Evolutionary conservation across 1,140 invertebrate genomes (phyloP).

Genomic region (Grapholita molesta): DNA sequence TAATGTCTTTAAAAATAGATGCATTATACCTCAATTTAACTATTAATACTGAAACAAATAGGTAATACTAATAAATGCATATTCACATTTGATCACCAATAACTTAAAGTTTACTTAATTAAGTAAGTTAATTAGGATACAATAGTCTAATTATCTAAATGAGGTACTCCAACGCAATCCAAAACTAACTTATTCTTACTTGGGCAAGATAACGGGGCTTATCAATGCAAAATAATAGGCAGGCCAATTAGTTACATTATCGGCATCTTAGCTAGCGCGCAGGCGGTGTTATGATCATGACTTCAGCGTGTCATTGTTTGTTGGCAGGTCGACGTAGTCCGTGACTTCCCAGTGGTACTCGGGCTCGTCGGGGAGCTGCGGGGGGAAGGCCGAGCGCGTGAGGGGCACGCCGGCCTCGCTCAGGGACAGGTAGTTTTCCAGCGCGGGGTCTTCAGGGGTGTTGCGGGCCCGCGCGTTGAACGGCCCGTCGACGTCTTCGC

Average conservation of each 20-base stretch:
- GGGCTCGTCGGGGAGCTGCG: slow-evolving; percentile 53
- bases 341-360: slow-evolving; percentile 70
- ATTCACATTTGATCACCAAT: neutral
- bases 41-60: slow-evolving; percentile 16
- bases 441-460: slow-evolving; percentile 66
- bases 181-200: slow-evolving; percentile 16
- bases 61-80: slow-evolving; percentile 1
- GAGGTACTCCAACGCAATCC: neutral
- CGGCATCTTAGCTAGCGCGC: neutral
- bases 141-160: neutral
- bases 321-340: slow-evolving; percentile 65
- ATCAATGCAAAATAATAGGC: slow-evolving; percentile 5
- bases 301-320: slow-evolving; percentile 20
- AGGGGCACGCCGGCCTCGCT: slow-evolving; percentile 79
- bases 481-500: slow-evolving; percentile 77
- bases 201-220: slow-evolving; percentile 7
- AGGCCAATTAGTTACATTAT: slow-evolving; percentile 4
- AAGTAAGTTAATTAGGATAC: neutral
- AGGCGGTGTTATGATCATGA: neutral
- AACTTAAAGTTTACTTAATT: neutral
- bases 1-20: too few species aligned
- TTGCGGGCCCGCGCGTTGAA: slow-evolving; percentile 78
- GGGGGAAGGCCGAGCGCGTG: slow-evolving; percentile 74
- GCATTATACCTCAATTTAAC: neutral
- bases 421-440: slow-evolving; percentile 81